Evolutionary conservation across 2,113 vertebrate genomes (phyloP), one percentile per base, ranked within the genome.

Genomic region (Platysternon megacephalum): DNA sequence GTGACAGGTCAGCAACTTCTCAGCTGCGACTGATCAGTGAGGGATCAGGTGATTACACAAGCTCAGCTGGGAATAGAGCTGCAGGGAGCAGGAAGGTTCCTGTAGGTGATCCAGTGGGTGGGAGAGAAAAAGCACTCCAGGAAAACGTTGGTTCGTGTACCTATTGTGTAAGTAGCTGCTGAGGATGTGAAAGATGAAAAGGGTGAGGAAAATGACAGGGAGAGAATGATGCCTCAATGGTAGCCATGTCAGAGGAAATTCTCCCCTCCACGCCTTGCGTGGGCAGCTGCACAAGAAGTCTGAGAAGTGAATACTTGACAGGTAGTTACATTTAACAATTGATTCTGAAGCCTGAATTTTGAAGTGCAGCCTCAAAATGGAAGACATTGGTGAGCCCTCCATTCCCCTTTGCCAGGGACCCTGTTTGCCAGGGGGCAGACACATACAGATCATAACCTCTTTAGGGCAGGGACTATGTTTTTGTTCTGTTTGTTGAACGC

Each of bases 131-230:
- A 56, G 55, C 11, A 56, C 55, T 28, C 9, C 55, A 56, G 55
- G 26, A 56, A 56, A 56, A 26, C 28, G 55, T 56, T 56, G 55
- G 55, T 28, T 56, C 4, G 4, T 55, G 53, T 55, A 55, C 22
- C 53, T 55, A 26, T 55, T 56, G 55, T 28, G 22, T 76, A 81
- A 68, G 79, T 2, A 48, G 11, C 46, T 58, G 29, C 32, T 79
- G 91, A 91, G 52, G 88, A 85, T 42, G 19, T 21, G 84, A 91
- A 94, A 28, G 48, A 91, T 79, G 32, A 81, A 93, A 85, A 92
- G 4, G 11, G 46, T 80, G 24, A 85, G 86, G 86, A 72, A 80
- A 29, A 79, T 28, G 46, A 89, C 95, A 79, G 39, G 6, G 24
- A 92, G 90, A 91, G 86, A 91, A 72, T 35, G 0, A 90, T 28